Conservation (phyloP, 53 echinoderm and acorn worm genomes). For the Apostichopus leukothele region DNA sequence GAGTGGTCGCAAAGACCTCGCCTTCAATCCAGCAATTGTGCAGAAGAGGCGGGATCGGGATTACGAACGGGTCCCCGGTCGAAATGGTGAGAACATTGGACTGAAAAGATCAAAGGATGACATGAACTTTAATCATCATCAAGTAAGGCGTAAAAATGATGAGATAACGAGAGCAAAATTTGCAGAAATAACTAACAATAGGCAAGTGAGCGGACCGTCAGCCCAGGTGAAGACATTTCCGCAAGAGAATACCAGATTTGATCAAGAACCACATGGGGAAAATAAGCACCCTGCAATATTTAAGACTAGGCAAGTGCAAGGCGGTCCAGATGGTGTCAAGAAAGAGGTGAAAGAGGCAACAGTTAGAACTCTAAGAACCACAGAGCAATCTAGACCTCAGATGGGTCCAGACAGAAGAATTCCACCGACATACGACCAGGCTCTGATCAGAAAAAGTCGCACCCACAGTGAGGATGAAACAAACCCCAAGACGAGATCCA, state of each 20-base stretch:
- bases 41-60: slow-evolving; percentile 32
- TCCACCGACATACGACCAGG: slow-evolving; percentile 17
- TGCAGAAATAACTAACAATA: background rate
- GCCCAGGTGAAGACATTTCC: background rate
- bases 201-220: background rate
- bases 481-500: background rate
- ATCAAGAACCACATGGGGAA: background rate
- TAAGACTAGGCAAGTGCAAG: background rate
- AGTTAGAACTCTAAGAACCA: background rate
- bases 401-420: background rate
- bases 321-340: background rate
- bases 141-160: background rate
- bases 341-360: background rate
- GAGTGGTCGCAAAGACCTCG: background rate
- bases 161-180: background rate
- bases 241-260: background rate
- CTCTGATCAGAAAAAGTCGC: slow-evolving; percentile 7
- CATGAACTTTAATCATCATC: background rate
- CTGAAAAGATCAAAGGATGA: slow-evolving; percentile 24
- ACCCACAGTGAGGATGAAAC: background rate
- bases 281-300: background rate
- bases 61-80: slow-evolving; percentile 24
- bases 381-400: background rate
- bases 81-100: background rate
- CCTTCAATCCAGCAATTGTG: slow-evolving; percentile 6